Percentiles rank a stretch among this genome's conserved stretches.
Evolutionary conservation across 2,797 vertebrate genomes (phyloP).

Genomic region (Melopsittacus undulatus): DNA sequence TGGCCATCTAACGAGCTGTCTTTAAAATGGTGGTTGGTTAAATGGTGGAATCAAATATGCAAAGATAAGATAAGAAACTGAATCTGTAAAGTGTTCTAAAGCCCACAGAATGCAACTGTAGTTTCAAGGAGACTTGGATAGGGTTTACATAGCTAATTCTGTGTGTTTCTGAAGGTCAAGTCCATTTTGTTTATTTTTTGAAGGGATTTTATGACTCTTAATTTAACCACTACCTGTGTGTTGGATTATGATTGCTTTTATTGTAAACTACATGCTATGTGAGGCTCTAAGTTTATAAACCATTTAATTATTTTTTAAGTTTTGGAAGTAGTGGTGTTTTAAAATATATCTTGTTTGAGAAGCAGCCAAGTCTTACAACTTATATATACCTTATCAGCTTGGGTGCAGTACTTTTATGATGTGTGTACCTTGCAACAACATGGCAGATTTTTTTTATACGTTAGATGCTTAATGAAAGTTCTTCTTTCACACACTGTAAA

Average conservation of each 20-base stretch:
- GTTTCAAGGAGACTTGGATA: not conserved
- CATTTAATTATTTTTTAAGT: not conserved
- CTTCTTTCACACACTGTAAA: not conserved
- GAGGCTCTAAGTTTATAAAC: not conserved
- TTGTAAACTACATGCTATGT: rapidly evolving
- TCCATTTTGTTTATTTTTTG: not conserved
- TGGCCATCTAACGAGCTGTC: not conserved
- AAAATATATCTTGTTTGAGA: not conserved
- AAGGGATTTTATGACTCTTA: not conserved
- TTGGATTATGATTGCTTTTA: not conserved
- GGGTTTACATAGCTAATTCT: not conserved
- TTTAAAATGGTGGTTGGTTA: not conserved
- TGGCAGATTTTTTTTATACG: not conserved
- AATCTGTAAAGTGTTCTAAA: not conserved
- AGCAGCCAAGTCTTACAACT: not conserved
- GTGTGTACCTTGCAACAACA: not conserved
- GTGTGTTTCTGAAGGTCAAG: not conserved
- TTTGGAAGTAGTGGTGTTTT: not conserved
- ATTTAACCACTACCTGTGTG: not conserved
- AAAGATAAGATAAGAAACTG: not conserved
- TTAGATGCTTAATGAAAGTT: not conserved
- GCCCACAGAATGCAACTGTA: not conserved
- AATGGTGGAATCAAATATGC: slow-evolving; percentile 5
- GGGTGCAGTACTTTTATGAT: not conserved
- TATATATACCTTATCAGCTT: not conserved